phyloP scores from a whole-genome alignment of 2,888 invertebrate genomes.

The Aphodius granarius region DNA sequence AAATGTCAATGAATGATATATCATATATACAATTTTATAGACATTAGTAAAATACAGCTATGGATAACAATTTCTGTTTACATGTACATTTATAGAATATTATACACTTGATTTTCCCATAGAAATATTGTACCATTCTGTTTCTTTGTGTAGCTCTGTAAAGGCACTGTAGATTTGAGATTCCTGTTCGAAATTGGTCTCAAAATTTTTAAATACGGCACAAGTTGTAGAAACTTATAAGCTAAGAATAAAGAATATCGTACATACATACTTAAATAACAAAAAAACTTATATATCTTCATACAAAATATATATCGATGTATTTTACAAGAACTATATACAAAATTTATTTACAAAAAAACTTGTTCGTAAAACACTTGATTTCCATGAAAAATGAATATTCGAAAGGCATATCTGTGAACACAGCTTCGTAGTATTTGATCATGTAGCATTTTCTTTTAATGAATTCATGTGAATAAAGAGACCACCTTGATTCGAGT shows the following conservation, averaged over 20 bases:
- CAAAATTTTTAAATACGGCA: background rate
- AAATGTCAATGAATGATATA: conserved; percentile 4
- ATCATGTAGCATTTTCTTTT: background rate
- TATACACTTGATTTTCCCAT: background rate
- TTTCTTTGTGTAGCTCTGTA: background rate
- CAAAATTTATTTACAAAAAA: background rate
- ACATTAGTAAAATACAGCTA: background rate
- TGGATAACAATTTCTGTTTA: background rate
- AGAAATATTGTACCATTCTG: background rate
- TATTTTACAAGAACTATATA: background rate
- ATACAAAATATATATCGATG: background rate
- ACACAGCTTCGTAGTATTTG: background rate
- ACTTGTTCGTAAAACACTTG: background rate
- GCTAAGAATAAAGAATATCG: background rate
- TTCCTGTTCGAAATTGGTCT: background rate
- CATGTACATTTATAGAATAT: background rate
- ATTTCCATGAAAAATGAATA: background rate
- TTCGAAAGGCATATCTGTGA: background rate
- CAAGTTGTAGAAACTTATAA: background rate
- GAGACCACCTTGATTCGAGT: background rate
- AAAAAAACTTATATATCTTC: background rate
- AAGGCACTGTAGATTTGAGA: background rate
- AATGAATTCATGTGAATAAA: background rate
- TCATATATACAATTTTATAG: background rate
- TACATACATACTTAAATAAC: background rate